Evolutionary conservation across 2,797 vertebrate genomes (phyloP).

Genomic region (Acanthiza pusilla): DNA sequence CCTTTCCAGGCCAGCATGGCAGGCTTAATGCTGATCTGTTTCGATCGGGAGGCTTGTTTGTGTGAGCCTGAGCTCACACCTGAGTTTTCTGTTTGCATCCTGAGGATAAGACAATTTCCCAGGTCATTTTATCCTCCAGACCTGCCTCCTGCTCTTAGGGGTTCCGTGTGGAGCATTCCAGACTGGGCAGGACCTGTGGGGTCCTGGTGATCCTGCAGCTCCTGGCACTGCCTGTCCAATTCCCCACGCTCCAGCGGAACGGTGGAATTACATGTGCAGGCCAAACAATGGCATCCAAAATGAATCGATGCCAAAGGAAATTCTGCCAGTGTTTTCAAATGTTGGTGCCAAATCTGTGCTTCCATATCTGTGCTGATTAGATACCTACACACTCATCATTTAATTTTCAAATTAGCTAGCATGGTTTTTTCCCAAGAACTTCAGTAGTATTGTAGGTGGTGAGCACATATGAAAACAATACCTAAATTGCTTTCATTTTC

Average conservation of each 20-base stretch:
- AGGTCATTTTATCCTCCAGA: neutral
- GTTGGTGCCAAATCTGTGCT: neutral
- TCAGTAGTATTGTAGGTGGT: neutral
- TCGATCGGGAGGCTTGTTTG: neutral
- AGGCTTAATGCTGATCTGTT: neutral
- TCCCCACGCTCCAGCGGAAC: neutral
- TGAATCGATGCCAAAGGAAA: neutral
- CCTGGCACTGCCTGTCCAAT: neutral
- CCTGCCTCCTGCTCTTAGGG: accelerated
- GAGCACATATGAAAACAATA: neutral
- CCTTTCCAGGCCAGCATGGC: neutral
- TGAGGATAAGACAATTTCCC: neutral
- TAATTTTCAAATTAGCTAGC: slow-evolving; percentile 9
- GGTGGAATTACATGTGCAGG: neutral
- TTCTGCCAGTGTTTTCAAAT: neutral
- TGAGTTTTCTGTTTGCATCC: neutral
- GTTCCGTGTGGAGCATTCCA: neutral
- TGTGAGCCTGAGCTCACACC: neutral
- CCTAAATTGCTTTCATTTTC: neutral
- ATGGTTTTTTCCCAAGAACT: neutral
- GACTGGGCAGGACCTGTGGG: neutral
- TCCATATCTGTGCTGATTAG: neutral
- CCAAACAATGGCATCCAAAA: neutral
- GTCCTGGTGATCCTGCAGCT: neutral
- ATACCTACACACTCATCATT: neutral